Evolutionary conservation across 2,888 invertebrate genomes (phyloP), one percentile per base, ranked within the genome.

Genomic region (Scelioninae gen. 2): DNA sequence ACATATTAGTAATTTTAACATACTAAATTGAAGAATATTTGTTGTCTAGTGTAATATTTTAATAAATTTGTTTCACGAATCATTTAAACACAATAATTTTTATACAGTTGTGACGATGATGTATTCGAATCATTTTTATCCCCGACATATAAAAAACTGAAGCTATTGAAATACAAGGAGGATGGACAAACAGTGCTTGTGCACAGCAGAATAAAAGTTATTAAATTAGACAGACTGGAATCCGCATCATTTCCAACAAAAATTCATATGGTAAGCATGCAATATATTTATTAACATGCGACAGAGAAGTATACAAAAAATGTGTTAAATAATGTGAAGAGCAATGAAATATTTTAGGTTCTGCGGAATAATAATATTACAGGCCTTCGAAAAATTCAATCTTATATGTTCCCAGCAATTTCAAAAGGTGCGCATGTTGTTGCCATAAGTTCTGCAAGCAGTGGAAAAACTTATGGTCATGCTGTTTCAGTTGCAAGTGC

Each of bases 401-500:
- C 90, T 0, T 91, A 92, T 57, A 88, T 90, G 0, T 94, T 94
- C 94, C 90, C 91, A 0, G 90, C 91, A 1, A 88, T 94, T 43
- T 85, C 91, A 39, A 88, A 91, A 33, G 91, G 91, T 0, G 88
- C 90, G 48, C 91, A 92, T 74, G 86, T 92, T 0, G 89, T 92
- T 53, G 88, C 92, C 70, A 87, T 94, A 0, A 89, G 91, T 70
- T 87, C 90, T 0, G 81, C 86, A 0, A 84, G 85, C 10, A 89
- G 90, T 55, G 93, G 93, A 0, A 93, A 94, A 86, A 93, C 94
- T 0, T 84, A 91, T 79, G 91, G 92, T 0, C 94, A 92, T 81
- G 81, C 92, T 19, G 90, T 93, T 10, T 90, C 93, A 0, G 84
- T 95, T 2, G 88, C 91, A 53, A 90, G 91, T 50, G 87, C 90